phyloP scores from a whole-genome alignment of 2,888 invertebrate species.

The Metellina segmentata region DNA sequence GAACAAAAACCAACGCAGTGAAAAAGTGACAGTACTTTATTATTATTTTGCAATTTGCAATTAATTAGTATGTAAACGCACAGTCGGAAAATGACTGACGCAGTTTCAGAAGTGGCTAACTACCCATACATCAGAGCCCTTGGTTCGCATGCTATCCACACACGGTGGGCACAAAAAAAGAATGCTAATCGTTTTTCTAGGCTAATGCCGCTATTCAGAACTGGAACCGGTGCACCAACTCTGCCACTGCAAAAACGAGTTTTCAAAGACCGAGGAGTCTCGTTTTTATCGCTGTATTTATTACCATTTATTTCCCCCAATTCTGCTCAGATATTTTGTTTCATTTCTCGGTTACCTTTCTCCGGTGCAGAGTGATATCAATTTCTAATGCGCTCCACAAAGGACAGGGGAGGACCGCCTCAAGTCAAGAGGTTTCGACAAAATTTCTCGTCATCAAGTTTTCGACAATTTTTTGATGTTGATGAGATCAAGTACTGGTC shows the following conservation, averaged over 20 bases:
- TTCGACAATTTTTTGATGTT: too few relatives aligned
- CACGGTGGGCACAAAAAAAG: not conserved
- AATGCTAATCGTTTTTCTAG: constrained; percentile 17
- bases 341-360: too few relatives aligned
- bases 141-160: not conserved
- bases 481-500: too few relatives aligned
- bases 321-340: too few relatives aligned
- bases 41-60: not conserved
- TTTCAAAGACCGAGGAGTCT: not conserved
- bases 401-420: too few relatives aligned
- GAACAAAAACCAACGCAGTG: too few relatives aligned
- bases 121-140: not conserved
- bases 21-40: too few relatives aligned
- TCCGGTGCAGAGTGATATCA: too few relatives aligned
- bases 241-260: not conserved
- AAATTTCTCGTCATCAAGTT: too few relatives aligned
- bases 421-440: too few relatives aligned
- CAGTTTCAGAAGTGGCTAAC: constrained; percentile 14
- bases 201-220: constrained; percentile 25
- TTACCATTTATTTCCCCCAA: too few relatives aligned
- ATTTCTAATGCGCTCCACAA: too few relatives aligned
- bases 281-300: not conserved
- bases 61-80: constrained; percentile 3
- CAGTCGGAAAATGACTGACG: constrained; percentile 2
- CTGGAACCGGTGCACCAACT: not conserved